Conservation (phyloP, 1,140 invertebrate species). For the Antheraea mylitta region DNA sequence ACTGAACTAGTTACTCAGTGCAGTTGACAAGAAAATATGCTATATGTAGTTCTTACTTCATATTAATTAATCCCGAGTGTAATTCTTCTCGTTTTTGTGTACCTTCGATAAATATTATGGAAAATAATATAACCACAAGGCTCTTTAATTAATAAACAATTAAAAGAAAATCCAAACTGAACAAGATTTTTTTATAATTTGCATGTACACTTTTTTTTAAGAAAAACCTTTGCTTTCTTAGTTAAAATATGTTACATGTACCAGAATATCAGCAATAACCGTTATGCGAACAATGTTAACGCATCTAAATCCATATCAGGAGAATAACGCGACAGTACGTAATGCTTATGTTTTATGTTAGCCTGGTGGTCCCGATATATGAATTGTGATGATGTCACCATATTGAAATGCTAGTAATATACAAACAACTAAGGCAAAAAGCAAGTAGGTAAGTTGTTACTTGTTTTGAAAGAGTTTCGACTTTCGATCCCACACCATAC, state of each 20-base stretch:
- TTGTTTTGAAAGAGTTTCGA: background rate
- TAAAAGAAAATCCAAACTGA: too few relatives aligned
- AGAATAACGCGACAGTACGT: conserved; percentile 16
- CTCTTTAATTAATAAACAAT: too few relatives aligned
- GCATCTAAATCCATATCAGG: conserved; percentile 28
- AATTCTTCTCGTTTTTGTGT: too few relatives aligned
- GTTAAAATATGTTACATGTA: background rate
- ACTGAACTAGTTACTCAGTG: too few relatives aligned
- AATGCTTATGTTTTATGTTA: conserved; percentile 34
- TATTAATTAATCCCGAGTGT: too few relatives aligned
- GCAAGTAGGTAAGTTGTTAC: background rate
- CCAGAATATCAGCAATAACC: background rate
- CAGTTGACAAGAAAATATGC: too few relatives aligned
- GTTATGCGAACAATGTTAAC: conserved; percentile 25
- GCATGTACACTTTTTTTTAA: too few relatives aligned
- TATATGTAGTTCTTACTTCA: too few relatives aligned
- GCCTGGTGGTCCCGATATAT: conserved; percentile 46
- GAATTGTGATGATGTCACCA: conserved; percentile 43
- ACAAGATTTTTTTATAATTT: too few relatives aligned
- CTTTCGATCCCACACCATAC: background rate
- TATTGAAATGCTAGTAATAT: conserved; percentile 18
- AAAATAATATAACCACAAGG: too few relatives aligned
- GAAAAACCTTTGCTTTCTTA: background rate
- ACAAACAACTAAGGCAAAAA: background rate
- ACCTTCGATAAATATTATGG: too few relatives aligned